Evolutionary conservation across 2,113 vertebrate genomes (phyloP), one percentile per base, ranked within the genome.

Genomic region (Cranoglanis bouderius): DNA sequence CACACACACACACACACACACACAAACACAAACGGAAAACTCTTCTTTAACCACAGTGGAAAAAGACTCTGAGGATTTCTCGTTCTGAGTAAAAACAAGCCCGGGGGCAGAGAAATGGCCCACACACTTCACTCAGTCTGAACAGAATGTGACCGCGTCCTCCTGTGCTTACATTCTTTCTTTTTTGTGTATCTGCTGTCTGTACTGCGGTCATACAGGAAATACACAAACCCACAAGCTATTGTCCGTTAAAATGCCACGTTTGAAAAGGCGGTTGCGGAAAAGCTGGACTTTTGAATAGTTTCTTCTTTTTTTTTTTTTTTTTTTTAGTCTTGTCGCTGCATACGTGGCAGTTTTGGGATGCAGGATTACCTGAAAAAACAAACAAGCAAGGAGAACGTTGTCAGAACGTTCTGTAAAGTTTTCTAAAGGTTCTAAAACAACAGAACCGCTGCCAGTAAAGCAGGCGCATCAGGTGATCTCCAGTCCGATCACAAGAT

Each of bases 21-120:
- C 57, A 81, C 29, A 51, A 2, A 82, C 74, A 32, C 85, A 74
- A 72, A 57, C 6, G 57, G 67, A 59, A 88, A 83, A 84, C 72
- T 61, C 57, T 49, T 65, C 82, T 78, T 85, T 55, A 88, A 85
- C 82, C 83, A 43, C 83, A 85, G 72, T 78, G 72, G 32, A 88
- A 85, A 78, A 53, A 65, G 29, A 77, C 87, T 57, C 67, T 26
- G 53, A 59, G 87, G 80, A 83, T 51, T 74, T 84, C 43, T 77
- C 13, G 51, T 74, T 61, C 26, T 13, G 21, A 77, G 70, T 43
- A 43, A 80, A 85, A 85, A 85, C 72, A 65, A 55, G 43, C 43
- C 83, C 35, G 32, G 87, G 87, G 77, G 72, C n/a, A 83, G 70
- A 43, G 49, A 84, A 21, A 78, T 51, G 82, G 46, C 70, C 40